Base-by-base conservation (phyloP, 2,113 vertebrate species). In the Rhabdomys dilectus region DNA sequence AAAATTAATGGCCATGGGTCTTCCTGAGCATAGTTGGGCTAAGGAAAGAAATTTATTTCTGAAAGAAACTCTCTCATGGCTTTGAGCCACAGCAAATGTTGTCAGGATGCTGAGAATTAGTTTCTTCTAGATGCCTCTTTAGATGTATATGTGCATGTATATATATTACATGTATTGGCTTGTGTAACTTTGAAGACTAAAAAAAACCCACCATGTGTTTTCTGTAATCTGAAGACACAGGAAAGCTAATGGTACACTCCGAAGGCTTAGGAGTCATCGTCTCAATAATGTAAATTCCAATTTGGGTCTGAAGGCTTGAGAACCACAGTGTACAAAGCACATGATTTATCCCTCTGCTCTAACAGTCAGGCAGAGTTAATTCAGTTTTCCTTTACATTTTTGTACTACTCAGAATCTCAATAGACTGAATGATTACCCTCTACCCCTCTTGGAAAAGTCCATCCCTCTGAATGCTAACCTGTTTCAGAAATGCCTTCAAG, bases 1-100 rank as follows among this genome's bases (percentile, higher is more conserved):
- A 93, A 97, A 96, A 97, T 85, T 75, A 97, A 93, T 96, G 73
- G 16, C 62, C 72, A 76, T 53, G 16, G 51, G 60, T 92, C 89
- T 95, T 96, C 68, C 45, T 86, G 92, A 81, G 60, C 45, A 64
- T 39, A 90, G 48, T 51, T 95, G 51, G 6, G 34, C 42, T 91
- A 56, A 96, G 86, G 66, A 85, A 86, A 96, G 84, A 91, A 93
- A 86, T 80, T 87, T 89, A n/a, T 75, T 72, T 81, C 70, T 80
- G 19, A 73, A 80, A 58, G 75, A 75, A 93, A 91, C 66, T 77
- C 12, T 66, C 39, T 9, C 70, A 42, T 2, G 22, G 9, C 45
- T 62, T 85, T 64, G 26, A 89, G 36, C 36, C 86, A 1, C 29
- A 95, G 68, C 39, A 82, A 88, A 51, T 88, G 66, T 45, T 45